A percentile compares a stretch with the other conserved stretches of the same genome.
phyloP scores from a whole-genome alignment of 1,140 invertebrate species.

The Bilobella aurantiaca region DNA sequence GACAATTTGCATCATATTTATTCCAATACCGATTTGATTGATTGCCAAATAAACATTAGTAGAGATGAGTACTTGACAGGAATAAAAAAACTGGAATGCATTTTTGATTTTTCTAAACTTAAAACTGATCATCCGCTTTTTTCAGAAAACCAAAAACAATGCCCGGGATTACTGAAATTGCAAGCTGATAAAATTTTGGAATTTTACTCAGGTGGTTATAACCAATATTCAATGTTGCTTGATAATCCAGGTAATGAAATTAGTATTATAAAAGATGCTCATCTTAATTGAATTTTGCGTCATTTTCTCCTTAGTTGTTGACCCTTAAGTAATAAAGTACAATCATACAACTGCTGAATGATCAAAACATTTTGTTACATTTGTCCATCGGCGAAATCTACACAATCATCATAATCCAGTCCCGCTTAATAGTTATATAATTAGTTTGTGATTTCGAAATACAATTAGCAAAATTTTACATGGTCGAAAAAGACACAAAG shows the following conservation, averaged over 20 bases:
- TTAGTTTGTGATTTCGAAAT: too few relatives aligned
- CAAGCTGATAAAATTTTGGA: background rate
- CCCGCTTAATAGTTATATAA: too few relatives aligned
- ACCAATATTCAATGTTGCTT: background rate
- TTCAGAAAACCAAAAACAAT: background rate
- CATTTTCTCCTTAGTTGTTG: too few relatives aligned
- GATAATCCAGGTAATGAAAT: background rate
- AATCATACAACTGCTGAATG: too few relatives aligned
- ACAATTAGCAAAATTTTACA: too few relatives aligned
- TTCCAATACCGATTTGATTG: background rate
- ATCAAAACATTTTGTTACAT: too few relatives aligned
- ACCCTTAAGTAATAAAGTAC: too few relatives aligned
- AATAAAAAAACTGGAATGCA: background rate
- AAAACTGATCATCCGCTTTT: background rate
- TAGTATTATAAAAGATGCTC: background rate
- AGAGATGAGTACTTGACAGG: background rate
- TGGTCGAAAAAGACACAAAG: too few relatives aligned
- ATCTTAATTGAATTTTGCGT: too few relatives aligned
- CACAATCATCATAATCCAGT: too few relatives aligned
- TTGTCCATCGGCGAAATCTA: too few relatives aligned
- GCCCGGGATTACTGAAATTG: background rate
- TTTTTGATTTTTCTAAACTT: slow-evolving; percentile 3
- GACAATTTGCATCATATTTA: background rate
- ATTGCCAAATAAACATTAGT: background rate
- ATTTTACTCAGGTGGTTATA: background rate